Conservation (phyloP, 1,140 invertebrate genomes). For the Papilio aristodemus region DNA sequence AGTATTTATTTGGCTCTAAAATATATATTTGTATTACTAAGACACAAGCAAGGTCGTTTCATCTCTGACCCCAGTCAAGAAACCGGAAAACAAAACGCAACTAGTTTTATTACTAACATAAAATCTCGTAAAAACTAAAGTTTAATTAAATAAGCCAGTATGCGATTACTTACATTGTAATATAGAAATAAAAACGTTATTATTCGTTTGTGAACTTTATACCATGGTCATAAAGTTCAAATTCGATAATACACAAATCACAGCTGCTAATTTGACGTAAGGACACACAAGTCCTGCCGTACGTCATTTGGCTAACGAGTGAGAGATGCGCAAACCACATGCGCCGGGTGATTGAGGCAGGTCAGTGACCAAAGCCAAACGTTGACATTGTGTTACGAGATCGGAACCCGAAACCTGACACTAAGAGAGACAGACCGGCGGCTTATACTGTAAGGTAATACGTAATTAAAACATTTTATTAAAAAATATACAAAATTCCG, state of each 20-base stretch:
- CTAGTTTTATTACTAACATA: no score
- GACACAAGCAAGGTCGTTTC: no score
- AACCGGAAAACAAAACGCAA: no score
- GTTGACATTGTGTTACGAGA: constrained; percentile 22
- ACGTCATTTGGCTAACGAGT: constrained; percentile 3
- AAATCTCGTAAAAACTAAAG: no score
- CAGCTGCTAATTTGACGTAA: neutral
- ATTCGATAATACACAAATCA: neutral
- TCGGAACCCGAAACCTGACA: constrained; percentile 9
- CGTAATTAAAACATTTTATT: neutral
- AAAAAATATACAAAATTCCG: neutral
- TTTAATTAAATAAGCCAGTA: no score
- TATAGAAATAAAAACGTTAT: no score
- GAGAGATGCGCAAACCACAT: neutral
- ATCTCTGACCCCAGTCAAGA: no score
- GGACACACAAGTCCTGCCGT: neutral
- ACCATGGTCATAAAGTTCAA: neutral
- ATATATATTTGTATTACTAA: no score
- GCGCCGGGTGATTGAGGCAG: constrained; percentile 21
- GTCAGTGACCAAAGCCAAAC: constrained; percentile 28
- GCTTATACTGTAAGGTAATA: constrained; percentile 3
- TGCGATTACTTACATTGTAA: no score
- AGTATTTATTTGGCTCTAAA: no score
- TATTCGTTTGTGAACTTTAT: no score
- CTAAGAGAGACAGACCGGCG: neutral